Evolutionary conservation across 2,888 invertebrate species (phyloP), one percentile per base, ranked within the genome.

Genomic region (Cremastobaeus sp.): DNA sequence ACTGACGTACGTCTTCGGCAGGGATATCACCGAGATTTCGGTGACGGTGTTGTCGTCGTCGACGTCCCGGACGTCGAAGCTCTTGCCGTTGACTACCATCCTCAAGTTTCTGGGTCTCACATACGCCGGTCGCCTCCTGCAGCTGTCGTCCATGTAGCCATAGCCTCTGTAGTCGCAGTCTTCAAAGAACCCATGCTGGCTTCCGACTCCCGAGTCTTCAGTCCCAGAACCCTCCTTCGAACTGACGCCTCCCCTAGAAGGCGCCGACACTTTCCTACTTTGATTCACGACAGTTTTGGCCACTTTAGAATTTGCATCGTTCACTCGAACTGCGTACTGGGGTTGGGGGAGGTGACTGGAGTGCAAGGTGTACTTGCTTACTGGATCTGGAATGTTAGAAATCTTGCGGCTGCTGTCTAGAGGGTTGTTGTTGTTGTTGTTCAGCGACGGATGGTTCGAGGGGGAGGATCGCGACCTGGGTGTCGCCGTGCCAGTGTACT

Each of bases 311-410:
- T 89, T 88, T 90, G 93, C 78, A 89, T 89, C 73, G 89, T 88
- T 84, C 90, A 91, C 75, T 90, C 90, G 32, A 34, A 90, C 89
- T 14, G 92, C 91, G 81, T 91, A 92, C 87, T 95, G 94, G 0
- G 94, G 94, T 69, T 91, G 89, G 0, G 95, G 95, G 77, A 95
- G 88, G 82, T 94, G 93, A 62, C 92, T 93, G 21, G 93, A 92
- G 78, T 92, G 92, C 52, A 93, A 84, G 2, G 92, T 92, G 77
- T 90, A 93, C 86, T 92, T 93, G 43, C 88, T 87, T 0, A 88
- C 80, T 62, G 88, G 84, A 66, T 87, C 84, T n/a, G 85, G 84
- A 52, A 84, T 83, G 9, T 77, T 78, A 2, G 81, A 76, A 0
- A 60, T 28, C 54, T 82, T 78, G 14, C 78, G 76, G 15, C 75